Base-by-base conservation (phyloP, 92 coral and sea anemone species). In the Diadumene lineata region DNA sequence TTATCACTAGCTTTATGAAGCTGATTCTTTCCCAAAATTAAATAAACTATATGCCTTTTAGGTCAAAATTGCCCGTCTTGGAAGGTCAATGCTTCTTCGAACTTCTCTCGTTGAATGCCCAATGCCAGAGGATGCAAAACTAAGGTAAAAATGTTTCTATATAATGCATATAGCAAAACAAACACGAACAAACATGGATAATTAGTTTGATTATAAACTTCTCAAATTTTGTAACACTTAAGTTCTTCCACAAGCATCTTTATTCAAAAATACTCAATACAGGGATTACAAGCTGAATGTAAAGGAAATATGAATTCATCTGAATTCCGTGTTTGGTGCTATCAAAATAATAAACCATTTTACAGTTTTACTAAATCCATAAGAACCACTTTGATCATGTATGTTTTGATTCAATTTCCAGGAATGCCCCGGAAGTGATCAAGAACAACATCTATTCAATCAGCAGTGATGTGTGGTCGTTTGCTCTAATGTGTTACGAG, bases 391-490 rank as follows among this genome's bases (percentile, higher is more conserved):
- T n/a, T n/a, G n/a, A n/a, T n/a, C n/a, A n/a, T 44, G 9, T 44
- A 44, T 17, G 51, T 17, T 48, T 30, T 69, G 16, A 11, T 29
- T 70, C 7, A 22, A 27, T 25, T 28, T 30, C 0, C 50, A 72
- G 77, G 66, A 72, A 55, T 22, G 8, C 77, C 13, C 77, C 66
- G 32, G 77, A 72, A 57, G 66, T 56, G 33, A 72, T 72, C 19
- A 56, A 72, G 26, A 43, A 72, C 28, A 27, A 61, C 31, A 72
- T 28, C 24, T 72, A 72, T 48, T 72, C 77, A 0, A 34, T 31
- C 33, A 72, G 77, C 51, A 72, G 77, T 23, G 77, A 72, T 21
- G 77, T 72, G n/a, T 72, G 48, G 43, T 56, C 66, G 32, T 72
- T 72, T 56, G 50, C 50, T 32, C 33, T 72, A n/a, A 56, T 56